Evolutionary conservation across 2,888 invertebrate species (phyloP).

Genomic region (Sesamia inferens): DNA sequence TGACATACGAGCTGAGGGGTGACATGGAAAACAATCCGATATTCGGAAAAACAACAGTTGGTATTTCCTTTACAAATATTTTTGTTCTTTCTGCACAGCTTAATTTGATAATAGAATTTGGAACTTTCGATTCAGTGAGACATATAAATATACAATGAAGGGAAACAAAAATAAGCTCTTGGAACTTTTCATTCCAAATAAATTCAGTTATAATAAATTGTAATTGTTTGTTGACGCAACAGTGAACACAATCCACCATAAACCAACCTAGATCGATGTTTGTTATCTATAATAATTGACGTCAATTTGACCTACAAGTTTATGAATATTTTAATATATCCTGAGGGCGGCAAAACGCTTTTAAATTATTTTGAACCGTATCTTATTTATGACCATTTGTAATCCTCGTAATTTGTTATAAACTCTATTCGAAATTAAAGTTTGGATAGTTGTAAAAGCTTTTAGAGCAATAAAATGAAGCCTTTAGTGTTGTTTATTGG

Average conservation of each 20-base stretch:
- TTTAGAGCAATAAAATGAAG: constrained; percentile 11
- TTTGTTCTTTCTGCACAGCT: constrained; percentile 13
- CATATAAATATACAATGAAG: constrained; percentile 28
- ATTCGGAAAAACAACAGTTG: constrained; percentile 20
- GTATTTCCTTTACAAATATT: constrained; percentile 12
- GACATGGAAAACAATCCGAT: constrained; percentile 34
- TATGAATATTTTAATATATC: constrained; percentile 33
- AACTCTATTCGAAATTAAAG: constrained; percentile 32
- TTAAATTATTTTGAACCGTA: constrained; percentile 49
- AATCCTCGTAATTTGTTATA: constrained; percentile 44
- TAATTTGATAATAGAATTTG: constrained; percentile 17
- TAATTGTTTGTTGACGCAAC: constrained; percentile 39
- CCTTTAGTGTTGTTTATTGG: constrained; percentile 11
- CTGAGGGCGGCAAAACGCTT: constrained; percentile 41
- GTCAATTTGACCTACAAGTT: constrained; percentile 31
- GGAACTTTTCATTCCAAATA: constrained; percentile 34
- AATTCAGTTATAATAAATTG: constrained; percentile 35
- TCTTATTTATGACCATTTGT: constrained; percentile 40
- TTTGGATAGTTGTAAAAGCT: constrained; percentile 27
- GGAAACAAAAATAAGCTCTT: constrained; percentile 18
- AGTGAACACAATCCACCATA: constrained; percentile 13
- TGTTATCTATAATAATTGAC: constrained; percentile 26
- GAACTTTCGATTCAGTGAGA: constrained; percentile 25
- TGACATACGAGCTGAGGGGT: constrained; percentile 33
- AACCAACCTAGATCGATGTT: constrained; percentile 32